These are phyloP conservation scores for Zosterops pallidus DNA, from an alignment of 2,113 vertebrate species.

Conservation along the genomic window DNA sequence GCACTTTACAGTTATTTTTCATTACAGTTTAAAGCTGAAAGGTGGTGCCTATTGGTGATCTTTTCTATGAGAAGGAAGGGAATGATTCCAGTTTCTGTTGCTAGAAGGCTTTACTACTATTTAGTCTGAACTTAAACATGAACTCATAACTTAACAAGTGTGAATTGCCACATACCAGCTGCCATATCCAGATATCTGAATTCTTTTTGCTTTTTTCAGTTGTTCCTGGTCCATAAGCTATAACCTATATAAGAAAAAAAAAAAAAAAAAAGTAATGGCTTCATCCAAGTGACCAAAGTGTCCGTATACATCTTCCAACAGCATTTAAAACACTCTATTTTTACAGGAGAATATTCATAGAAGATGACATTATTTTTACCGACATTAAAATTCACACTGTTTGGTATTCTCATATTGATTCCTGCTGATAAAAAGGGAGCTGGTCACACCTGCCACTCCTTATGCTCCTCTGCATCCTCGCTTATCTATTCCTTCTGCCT, in stretches of 20 bases:
- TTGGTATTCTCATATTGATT: slow-evolving; percentile 51
- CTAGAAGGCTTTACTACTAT: not conserved
- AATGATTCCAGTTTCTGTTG: not conserved
- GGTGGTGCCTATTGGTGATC: not conserved
- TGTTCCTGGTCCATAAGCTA: slow-evolving; percentile 80
- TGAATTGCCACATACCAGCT: slow-evolving; percentile 78
- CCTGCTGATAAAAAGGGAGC: slow-evolving; percentile 55
- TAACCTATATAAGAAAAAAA: slow-evolving; percentile 65
- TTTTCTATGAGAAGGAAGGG: not conserved
- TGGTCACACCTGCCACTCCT: slow-evolving; percentile 61
- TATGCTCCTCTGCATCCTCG: slow-evolving; percentile 42
- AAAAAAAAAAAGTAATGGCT: not conserved
- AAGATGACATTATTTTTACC: slow-evolving; percentile 17
- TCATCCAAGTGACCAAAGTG: not conserved
- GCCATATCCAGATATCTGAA: slow-evolving; percentile 92
- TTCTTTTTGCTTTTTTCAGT: slow-evolving; percentile 60
- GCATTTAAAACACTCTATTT: slow-evolving; percentile 5
- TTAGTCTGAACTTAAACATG: not conserved
- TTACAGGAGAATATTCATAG: not conserved
- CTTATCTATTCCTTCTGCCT: slow-evolving; percentile 53
- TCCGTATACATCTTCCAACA: not conserved
- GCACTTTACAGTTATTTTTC: not conserved
- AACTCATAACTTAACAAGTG: not conserved
- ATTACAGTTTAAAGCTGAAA: not conserved
- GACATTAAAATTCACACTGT: slow-evolving; percentile 50